These are phyloP conservation scores for Daboia siamensis DNA, from an alignment of 2,113 vertebrate genomes.

Conservation along the genomic window DNA sequence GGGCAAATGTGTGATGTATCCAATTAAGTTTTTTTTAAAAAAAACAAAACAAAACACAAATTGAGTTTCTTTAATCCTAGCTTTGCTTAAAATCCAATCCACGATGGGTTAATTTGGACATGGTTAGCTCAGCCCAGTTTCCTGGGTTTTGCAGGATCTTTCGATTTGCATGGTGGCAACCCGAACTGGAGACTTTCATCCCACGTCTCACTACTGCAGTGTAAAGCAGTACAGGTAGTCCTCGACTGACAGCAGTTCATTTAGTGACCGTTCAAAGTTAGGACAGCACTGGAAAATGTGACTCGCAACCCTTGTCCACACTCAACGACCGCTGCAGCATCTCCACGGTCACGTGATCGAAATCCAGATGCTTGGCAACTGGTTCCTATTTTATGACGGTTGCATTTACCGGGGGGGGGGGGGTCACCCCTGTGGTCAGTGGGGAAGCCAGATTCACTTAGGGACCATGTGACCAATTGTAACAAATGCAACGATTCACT, in stretches of 20 bases:
- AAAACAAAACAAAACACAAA: not conserved
- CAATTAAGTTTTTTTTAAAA: not conserved
- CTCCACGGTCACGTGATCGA: not conserved
- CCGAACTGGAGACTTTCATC: not conserved
- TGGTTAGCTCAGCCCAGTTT: not conserved
- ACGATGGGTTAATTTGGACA: not conserved
- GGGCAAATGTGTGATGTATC: not conserved
- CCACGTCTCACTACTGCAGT: not conserved
- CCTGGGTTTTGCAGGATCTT: not conserved
- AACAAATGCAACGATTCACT: not conserved
- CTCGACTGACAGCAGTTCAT: not conserved
- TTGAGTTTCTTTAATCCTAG: not conserved
- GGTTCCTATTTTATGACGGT: not conserved
- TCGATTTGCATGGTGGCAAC: not conserved
- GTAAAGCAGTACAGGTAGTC: not conserved
- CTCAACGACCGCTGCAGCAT: not conserved
- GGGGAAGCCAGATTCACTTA: not conserved
- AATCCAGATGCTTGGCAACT: not conserved
- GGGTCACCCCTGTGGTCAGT: too few species aligned
- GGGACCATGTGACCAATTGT: not conserved
- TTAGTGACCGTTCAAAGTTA: not conserved
- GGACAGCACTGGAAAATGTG: not conserved
- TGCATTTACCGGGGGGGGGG: too few species aligned
- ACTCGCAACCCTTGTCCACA: not conserved
- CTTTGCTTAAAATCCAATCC: not conserved